Percentiles rank a stretch among this genome's conserved stretches.
Evolutionary conservation across 2,888 invertebrate species (phyloP).

Genomic region (Drosophila quasianomalipes): DNA sequence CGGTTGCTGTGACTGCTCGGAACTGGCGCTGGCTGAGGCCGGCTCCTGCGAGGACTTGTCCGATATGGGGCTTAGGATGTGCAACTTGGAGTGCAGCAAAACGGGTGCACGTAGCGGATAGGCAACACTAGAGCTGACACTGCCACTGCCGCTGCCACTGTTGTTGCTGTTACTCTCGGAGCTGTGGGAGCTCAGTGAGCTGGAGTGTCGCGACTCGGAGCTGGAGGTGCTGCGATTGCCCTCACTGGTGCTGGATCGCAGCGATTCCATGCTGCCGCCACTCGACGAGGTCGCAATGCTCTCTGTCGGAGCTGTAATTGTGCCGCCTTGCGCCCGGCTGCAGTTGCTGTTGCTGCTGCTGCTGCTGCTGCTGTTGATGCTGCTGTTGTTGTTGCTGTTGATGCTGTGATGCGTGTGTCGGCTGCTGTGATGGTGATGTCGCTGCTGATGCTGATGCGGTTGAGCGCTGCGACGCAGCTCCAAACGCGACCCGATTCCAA

Average conservation of each 20-base stretch:
- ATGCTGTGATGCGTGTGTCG: constrained; percentile 82
- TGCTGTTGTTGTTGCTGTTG: constrained; percentile 41
- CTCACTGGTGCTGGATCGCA: constrained; percentile 94
- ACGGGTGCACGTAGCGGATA: constrained; percentile 89
- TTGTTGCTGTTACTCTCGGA: constrained; percentile 88
- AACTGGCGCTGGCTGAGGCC: constrained; percentile 85
- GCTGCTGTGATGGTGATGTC: constrained; percentile 56
- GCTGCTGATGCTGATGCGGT: constrained; percentile 70
- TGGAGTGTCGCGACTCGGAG: constrained; percentile 93
- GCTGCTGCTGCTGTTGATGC: constrained; percentile 65
- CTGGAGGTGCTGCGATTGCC: constrained; percentile 94
- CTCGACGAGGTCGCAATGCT: constrained; percentile 95
- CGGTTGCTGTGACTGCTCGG: constrained; percentile 92
- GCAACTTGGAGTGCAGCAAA: constrained; percentile 91
- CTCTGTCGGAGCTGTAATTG: constrained; percentile 89
- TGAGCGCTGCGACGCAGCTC: constrained; percentile 89
- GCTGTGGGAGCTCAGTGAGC: constrained; percentile 94
- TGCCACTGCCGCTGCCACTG: constrained; percentile 64
- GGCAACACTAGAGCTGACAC: constrained; percentile 86
- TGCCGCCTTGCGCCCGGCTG: constrained; percentile 9
- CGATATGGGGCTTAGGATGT: constrained; percentile 95
- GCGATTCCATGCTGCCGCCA: constrained; percentile 94
- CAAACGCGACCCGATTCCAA: constrained; percentile 90
- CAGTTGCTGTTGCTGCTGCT: constrained; percentile 49
- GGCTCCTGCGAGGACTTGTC: constrained; percentile 96